phyloP scores from a whole-genome alignment of 1,140 invertebrate genomes.

The Zelostemma sp. region DNA sequence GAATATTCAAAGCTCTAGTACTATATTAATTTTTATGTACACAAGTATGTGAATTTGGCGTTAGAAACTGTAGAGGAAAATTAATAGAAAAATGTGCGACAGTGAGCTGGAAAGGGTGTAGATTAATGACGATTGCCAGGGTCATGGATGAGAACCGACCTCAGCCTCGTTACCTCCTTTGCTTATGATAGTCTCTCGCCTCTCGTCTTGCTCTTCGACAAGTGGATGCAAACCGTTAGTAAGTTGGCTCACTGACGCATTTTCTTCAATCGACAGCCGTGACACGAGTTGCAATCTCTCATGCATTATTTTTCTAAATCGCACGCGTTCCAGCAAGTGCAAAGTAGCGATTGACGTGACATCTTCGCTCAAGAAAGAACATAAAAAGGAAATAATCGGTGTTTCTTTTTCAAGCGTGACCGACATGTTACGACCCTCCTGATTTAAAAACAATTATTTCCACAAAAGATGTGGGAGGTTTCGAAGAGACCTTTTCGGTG shows the following conservation, averaged over 20 bases:
- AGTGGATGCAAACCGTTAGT: conserved; percentile 48
- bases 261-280: conserved; percentile 28
- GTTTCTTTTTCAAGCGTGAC: conserved; percentile 23
- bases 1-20: no score
- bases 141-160: conserved; percentile 52
- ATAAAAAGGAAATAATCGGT: conserved; percentile 39
- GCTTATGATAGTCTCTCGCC: conserved; percentile 28
- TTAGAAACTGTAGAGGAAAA: no score
- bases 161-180: conserved; percentile 57
- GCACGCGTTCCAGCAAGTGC: conserved; percentile 31
- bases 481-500: not conserved
- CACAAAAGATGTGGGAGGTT: not conserved
- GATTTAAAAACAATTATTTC: not conserved
- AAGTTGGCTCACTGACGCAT: conserved; percentile 13
- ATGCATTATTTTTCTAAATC: conserved; percentile 34
- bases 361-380: conserved; percentile 20
- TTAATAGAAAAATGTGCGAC: no score
- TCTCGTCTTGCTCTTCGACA: conserved; percentile 40
- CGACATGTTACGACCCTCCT: not conserved
- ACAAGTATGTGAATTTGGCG: no score
- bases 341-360: conserved; percentile 18
- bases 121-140: conserved; percentile 43
- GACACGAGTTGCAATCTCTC: conserved; percentile 35
- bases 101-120: conserved; percentile 39
- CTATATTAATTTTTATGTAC: no score